Base-by-base conservation (phyloP, 2,797 vertebrate species). In the Rhinogobio ventralis region DNA sequence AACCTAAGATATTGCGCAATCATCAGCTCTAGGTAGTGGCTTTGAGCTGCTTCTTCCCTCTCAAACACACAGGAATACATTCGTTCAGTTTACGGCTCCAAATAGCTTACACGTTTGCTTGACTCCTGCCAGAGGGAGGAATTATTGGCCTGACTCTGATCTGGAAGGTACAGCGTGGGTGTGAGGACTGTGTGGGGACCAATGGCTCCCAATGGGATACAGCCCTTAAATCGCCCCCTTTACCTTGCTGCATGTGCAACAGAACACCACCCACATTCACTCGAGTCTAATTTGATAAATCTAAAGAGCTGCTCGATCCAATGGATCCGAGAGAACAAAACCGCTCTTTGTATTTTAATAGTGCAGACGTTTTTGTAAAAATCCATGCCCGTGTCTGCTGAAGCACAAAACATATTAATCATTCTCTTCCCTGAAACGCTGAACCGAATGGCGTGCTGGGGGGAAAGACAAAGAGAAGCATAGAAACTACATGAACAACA, bases 401-500 rank as follows among this genome's bases (percentile, higher is more conserved):
- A 66, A 87, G 83, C 36, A 77, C 79, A 87, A 87, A 87, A 89
- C 81, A 86, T 81, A 90, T 89, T 84, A 85, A 90, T 89, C 88
- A 85, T 87, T 83, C 72, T 84, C 66, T 82, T 81, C 72, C 46
- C 74, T 51, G 82, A 83, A 84, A 83, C 14, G 30, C 81, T 83
- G 84, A 83, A 82, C 60, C 78, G 17, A 81, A 86, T 71, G 45
- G 77, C 74, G 53, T 80, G 42, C 49, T 66, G 51, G 57, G 36
- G 39, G 28, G 8, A 83, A 83, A 74, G 53, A 73, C 36, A 66
- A 83, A 71, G 55, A 67, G 55, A 72, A 77, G 81, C 78, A 83
- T 71, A 75, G 80, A 87, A 85, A 42, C 49, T 53, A 69, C 36
- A 74, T 17, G 33, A n/a, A 69, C 82, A 85, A 62, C 39, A 79